Base-by-base conservation (phyloP, 2,888 invertebrate genomes). In the Cataglyphis albicans region DNA sequence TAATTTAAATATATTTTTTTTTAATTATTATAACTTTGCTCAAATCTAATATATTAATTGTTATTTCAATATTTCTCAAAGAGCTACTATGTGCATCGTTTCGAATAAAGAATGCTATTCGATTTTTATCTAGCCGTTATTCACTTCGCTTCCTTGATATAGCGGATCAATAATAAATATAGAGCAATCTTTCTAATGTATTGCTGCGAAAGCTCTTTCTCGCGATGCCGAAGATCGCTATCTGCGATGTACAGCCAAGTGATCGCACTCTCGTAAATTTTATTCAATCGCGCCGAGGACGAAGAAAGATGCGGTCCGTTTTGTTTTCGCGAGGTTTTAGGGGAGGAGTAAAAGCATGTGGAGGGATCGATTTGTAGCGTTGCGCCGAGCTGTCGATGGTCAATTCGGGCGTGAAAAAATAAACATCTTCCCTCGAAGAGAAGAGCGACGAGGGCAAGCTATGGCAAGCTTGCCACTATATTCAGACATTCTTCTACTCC, bases 151-250 rank as follows among this genome's bases (percentile, higher is more conserved):
- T 78, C 21, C 10, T 18, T 21, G 21, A 32, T 55, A 80, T 59
- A 55, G 21, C 72, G 59, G 44, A 80, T 80, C 78, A 80, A 80
- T 80, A 80, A 80, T 80, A 72, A 80, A 80, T 80, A 80, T 72
- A 80, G 72, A 80, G 78, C 72, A 80, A 80, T 80, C 78, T 80
- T 80, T 80, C 72, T 80, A 80, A 80, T 80, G 78, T 72, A 80
- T 72, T 44, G 21, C 57, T 57, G 78, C 57, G 21, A 25, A 10
- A 57, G 70, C 78, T 70, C 78, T 72, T 25, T 57, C 78, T 25
- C 78, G 32, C 72, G 72, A 59, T 70, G 35, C 35, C 59, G 21
- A 44, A 12, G 44, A 72, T 59, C 59, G 44, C 78, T 44, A 59
- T 59, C 59, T 44, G 72, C 78, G 44, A 70, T 70, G 32, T 78